A percentile compares a stretch with the other conserved stretches of the same genome.
phyloP scores from a whole-genome alignment of 2,888 invertebrate species.

The Xestia rhomboidea region DNA sequence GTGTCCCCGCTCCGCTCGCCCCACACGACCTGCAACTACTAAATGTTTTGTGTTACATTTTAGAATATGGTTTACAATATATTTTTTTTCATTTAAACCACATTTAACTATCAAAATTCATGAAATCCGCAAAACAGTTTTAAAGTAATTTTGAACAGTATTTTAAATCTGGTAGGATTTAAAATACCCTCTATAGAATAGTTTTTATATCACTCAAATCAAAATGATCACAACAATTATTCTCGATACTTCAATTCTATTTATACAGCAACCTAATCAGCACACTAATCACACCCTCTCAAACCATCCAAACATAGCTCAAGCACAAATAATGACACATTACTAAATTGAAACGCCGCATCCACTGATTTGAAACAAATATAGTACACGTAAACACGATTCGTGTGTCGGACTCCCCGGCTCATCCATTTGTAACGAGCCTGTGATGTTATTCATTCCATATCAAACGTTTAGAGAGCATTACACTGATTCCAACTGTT shows the following conservation, averaged over 20 bases:
- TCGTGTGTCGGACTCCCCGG: constrained; percentile 71
- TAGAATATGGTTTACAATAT: neutral
- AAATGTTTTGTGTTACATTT: constrained; percentile 51
- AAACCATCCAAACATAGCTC: constrained; percentile 34
- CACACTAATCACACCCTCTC: constrained; percentile 10
- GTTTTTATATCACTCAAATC: neutral
- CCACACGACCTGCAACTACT: constrained; percentile 64
- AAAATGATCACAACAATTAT: neutral
- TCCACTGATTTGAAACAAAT: constrained; percentile 72
- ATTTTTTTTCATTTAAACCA: neutral
- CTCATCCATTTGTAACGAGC: constrained; percentile 84
- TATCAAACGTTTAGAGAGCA: constrained; percentile 87
- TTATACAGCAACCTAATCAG: neutral
- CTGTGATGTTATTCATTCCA: constrained; percentile 88
- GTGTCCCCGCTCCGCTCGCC: constrained; percentile 72
- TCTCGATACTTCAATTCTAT: neutral
- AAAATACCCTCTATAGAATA: neutral
- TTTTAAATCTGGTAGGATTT: neutral
- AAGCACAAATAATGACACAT: constrained; percentile 61
- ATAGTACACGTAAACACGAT: constrained; percentile 63
- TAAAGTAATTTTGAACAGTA: neutral
- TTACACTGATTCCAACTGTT: constrained; percentile 79
- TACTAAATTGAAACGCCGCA: constrained; percentile 73
- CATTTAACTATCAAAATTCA: neutral
- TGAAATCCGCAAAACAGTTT: neutral